Base-by-base conservation (phyloP, 2,888 invertebrate species). In the Alviniconcha strummeri region DNA sequence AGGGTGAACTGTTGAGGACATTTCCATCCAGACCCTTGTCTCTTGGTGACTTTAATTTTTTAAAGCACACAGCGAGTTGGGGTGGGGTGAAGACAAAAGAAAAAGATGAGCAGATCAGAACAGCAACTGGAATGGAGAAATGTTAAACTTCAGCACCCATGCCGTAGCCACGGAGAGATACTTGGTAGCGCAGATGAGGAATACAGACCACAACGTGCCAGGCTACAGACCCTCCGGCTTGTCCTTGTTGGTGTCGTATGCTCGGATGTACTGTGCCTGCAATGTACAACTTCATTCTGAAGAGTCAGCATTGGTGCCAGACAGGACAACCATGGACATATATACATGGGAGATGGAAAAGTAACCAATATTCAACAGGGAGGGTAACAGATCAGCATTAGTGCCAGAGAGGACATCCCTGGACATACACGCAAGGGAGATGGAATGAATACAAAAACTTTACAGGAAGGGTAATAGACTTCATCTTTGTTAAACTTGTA, bases 191-290 rank as follows among this genome's bases (percentile, higher is more conserved):
- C 64, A 64, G 64, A 64, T 9, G 15, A 64, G 64, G 64, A 15
- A 15, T 9, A 4, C 4, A 19, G 57, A 36, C 2, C 15, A 76
- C 17, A 9, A 56, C 55, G 17, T 9, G 57, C 11, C 76, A 64
- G 6, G 52, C 78, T 84, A 88, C 72, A 83, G 86, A 72, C 94
- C 94, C 83, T 93, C 92, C 60, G 94, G 94, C 87, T 94, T 94
- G 76, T 91, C 90, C 84, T 92, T 92, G n/a, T 92, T 97, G 90
- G 98, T 98, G 95, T 99, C 97, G 96, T 99, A 99, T 82, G 97
- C 97, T 93, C 99, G 96, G 94, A 99, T 98, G 93, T 99, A 96
- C 93, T 97, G 97, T 89, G 98, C 97, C 95, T 99, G 97, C 56
- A 91, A 90, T n/a, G 75, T 67, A 86, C 83, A 64, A 52, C 9